Conservation (phyloP, 2,888 invertebrate genomes). For the Azorinus chamasolen region DNA sequence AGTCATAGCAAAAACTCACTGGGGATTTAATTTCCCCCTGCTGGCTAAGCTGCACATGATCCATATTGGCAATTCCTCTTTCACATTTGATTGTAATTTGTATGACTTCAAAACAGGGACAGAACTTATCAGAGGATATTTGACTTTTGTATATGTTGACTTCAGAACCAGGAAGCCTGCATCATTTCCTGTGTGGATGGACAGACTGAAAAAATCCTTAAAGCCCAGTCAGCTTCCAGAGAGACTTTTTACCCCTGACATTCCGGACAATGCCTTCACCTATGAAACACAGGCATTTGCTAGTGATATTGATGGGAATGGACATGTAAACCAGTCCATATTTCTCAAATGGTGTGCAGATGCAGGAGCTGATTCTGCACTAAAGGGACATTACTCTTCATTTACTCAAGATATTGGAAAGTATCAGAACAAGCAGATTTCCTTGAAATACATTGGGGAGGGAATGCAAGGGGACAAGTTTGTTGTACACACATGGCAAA, state of each 20-base stretch:
- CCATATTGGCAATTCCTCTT: slow-evolving; percentile 52
- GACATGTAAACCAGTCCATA: slow-evolving; percentile 61
- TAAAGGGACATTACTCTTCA: slow-evolving; percentile 40
- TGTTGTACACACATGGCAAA: slow-evolving; percentile 56
- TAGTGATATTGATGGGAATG: slow-evolving; percentile 60
- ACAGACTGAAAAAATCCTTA: slow-evolving; percentile 12
- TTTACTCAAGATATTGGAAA: slow-evolving; percentile 51
- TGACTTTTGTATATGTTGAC: slow-evolving; percentile 62
- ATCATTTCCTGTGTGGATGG: slow-evolving; percentile 53
- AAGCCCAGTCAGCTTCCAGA: slow-evolving; percentile 28
- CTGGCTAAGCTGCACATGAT: slow-evolving; percentile 37
- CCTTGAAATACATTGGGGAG: slow-evolving; percentile 56
- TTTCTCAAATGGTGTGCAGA: slow-evolving; percentile 63
- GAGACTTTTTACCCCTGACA: slow-evolving; percentile 25
- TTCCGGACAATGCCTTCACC: slow-evolving; percentile 42
- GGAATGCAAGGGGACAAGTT: slow-evolving; percentile 47
- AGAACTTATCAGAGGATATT: slow-evolving; percentile 19
- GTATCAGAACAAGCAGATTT: slow-evolving; percentile 36
- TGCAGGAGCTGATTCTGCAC: slow-evolving; percentile 58
- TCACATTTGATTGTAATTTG: slow-evolving; percentile 38
- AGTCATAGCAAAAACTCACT: slow-evolving; percentile 35
- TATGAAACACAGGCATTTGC: slow-evolving; percentile 27
- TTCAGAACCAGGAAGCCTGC: slow-evolving; percentile 52
- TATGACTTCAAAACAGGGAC: slow-evolving; percentile 29
- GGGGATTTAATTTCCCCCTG: slow-evolving; percentile 52